Conservation (phyloP, 1,140 invertebrate genomes). For the Euglossa dilemma region DNA sequence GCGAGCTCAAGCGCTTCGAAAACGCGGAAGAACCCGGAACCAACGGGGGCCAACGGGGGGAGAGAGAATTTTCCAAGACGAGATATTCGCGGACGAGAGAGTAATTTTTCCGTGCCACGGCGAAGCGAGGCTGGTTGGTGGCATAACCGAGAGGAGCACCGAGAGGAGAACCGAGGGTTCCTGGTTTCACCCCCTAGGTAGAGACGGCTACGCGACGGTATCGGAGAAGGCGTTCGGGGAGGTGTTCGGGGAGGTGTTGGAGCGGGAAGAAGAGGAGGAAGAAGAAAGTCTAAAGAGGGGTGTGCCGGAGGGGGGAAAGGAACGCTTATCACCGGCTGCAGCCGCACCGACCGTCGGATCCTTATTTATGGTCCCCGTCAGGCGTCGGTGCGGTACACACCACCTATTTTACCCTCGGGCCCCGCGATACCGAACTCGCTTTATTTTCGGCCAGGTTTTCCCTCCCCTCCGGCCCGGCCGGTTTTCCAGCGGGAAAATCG, state of each 20-base stretch:
- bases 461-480: too few relatives aligned
- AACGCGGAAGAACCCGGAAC: neutral
- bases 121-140: too few relatives aligned
- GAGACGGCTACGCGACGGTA: neutral
- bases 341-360: constrained; percentile 80
- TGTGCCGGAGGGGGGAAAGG: constrained; percentile 63
- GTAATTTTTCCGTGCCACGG: too few relatives aligned
- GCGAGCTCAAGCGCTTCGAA: neutral
- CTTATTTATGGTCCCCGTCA: constrained; percentile 81
- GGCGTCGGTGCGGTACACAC: constrained; percentile 68
- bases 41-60: too few relatives aligned
- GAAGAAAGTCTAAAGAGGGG: constrained; percentile 61
- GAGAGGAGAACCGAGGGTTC: neutral
- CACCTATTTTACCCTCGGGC: constrained; percentile 75
- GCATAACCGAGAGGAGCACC: neutral
- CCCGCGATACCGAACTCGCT: constrained; percentile 65
- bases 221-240: constrained; percentile 26
- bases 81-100: neutral
- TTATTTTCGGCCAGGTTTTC: constrained; percentile 69
- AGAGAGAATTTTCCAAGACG: too few relatives aligned
- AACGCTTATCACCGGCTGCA: constrained; percentile 80
- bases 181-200: neutral
- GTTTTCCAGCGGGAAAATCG: constrained; percentile 54
- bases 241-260: constrained; percentile 58
- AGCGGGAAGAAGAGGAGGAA: constrained; percentile 54